Percentiles rank a stretch among this genome's conserved stretches.
Conservation (phyloP, 2,888 invertebrate genomes). For the Ichneumon xanthorius region DNA sequence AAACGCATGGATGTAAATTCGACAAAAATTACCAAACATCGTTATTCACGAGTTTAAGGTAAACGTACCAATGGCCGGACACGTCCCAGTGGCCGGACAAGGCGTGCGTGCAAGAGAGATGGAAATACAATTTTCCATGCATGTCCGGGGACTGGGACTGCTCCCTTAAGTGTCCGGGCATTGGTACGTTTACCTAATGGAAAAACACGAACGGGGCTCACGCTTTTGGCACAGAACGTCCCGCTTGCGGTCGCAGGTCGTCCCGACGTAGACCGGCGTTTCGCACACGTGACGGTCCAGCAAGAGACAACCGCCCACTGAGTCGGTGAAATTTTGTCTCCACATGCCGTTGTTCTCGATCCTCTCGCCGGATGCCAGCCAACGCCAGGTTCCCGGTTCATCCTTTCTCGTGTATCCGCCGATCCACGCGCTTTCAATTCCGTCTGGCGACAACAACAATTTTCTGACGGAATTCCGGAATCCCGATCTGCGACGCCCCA, state of each 20-base stretch:
- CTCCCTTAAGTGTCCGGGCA: too few species aligned
- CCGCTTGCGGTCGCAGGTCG: conserved; percentile 70
- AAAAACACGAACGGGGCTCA: conserved; percentile 42
- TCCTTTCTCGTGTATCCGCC: conserved; percentile 70
- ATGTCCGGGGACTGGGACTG: too few species aligned
- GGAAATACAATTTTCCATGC: too few species aligned
- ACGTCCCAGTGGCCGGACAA: too few species aligned
- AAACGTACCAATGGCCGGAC: too few species aligned
- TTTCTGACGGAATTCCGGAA: too few species aligned
- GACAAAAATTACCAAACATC: neutral
- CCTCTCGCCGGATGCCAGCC: conserved; percentile 69
- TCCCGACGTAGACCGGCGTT: conserved; percentile 67
- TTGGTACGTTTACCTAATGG: neutral
- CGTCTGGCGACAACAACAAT: conserved; percentile 46
- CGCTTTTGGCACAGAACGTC: conserved; percentile 73
- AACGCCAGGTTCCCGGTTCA: conserved; percentile 69
- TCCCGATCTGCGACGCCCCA: too few species aligned
- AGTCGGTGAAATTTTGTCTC: conserved; percentile 51
- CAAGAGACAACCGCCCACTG: conserved; percentile 68
- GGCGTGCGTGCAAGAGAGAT: too few species aligned
- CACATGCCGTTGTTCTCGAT: conserved; percentile 69
- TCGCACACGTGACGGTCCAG: conserved; percentile 73
- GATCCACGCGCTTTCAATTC: conserved; percentile 75
- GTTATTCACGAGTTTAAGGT: too few species aligned
- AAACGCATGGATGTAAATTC: conserved; percentile 9